These are phyloP conservation scores for Pristionchus mayeri DNA, from an alignment of 2,888 invertebrate genomes.

Conservation along the genomic window DNA sequence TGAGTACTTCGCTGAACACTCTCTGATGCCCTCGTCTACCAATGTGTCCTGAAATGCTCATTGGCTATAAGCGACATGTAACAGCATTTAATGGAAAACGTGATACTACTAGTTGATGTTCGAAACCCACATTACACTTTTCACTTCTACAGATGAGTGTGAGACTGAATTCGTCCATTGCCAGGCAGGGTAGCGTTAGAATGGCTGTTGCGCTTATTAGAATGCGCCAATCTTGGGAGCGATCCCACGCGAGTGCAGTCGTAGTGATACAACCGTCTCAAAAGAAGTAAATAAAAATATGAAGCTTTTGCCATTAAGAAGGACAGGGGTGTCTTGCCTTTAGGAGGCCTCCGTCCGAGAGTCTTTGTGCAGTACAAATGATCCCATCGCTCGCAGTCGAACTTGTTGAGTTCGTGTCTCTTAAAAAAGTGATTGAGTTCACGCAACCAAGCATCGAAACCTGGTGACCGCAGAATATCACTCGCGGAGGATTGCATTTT, in stretches of 20 bases:
- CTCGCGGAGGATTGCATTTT: neutral
- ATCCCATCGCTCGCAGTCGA: neutral
- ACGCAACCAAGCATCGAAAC: too few species aligned
- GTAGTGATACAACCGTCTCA: neutral
- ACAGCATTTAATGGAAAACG: too few species aligned
- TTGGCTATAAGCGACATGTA: too few species aligned
- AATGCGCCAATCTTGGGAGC: neutral
- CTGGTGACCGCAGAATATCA: neutral
- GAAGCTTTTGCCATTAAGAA: too few species aligned
- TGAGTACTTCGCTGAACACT: neutral
- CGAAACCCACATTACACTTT: neutral
- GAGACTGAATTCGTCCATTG: neutral
- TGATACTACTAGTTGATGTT: neutral
- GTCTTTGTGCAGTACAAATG: neutral
- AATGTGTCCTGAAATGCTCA: neutral
- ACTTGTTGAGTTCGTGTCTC: neutral
- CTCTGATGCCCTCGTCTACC: neutral
- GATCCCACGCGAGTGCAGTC: neutral
- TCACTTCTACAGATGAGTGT: neutral
- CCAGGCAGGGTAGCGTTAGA: neutral
- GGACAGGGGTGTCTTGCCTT: neutral
- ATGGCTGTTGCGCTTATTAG: neutral
- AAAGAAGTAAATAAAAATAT: neutral
- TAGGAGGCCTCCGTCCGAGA: neutral
- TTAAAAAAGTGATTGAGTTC: too few species aligned